These are phyloP conservation scores for Hystrix brachyura DNA, from an alignment of 2,113 vertebrate species.

Conservation along the genomic window DNA sequence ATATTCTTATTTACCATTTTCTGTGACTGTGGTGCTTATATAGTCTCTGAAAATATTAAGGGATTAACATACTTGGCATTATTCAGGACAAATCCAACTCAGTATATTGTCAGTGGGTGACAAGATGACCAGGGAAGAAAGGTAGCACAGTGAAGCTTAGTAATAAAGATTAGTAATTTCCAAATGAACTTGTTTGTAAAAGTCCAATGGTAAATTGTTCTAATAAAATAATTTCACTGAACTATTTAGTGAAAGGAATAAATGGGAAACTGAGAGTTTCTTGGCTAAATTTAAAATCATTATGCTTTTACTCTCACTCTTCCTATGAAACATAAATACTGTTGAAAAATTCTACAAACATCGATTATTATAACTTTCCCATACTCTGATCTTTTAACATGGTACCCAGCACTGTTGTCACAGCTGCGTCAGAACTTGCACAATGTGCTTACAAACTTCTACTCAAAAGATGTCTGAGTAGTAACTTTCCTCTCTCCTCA, in stretches of 20 bases:
- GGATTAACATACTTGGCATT: neutral
- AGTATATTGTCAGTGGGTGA: neutral
- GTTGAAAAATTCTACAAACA: neutral
- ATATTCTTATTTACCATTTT: neutral
- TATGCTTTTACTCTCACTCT: neutral
- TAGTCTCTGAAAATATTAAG: constrained; percentile 40
- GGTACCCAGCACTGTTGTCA: neutral
- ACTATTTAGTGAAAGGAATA: neutral
- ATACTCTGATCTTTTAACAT: neutral
- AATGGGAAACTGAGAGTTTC: neutral
- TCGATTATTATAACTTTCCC: neutral
- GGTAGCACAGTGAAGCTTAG: neutral
- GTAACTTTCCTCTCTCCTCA: neutral
- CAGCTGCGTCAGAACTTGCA: neutral
- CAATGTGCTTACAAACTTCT: neutral
- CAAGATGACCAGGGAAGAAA: neutral
- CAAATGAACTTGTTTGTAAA: neutral
- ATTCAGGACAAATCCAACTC: neutral
- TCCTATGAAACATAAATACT: constrained; percentile 38
- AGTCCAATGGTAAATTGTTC: constrained; percentile 32
- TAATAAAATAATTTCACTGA: constrained; percentile 40
- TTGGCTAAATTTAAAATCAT: neutral
- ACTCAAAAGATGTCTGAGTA: neutral
- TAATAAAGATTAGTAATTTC: neutral
- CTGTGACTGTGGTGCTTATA: neutral